Conservation (phyloP, 2,797 vertebrate species). For the Apogon talboti region DNA sequence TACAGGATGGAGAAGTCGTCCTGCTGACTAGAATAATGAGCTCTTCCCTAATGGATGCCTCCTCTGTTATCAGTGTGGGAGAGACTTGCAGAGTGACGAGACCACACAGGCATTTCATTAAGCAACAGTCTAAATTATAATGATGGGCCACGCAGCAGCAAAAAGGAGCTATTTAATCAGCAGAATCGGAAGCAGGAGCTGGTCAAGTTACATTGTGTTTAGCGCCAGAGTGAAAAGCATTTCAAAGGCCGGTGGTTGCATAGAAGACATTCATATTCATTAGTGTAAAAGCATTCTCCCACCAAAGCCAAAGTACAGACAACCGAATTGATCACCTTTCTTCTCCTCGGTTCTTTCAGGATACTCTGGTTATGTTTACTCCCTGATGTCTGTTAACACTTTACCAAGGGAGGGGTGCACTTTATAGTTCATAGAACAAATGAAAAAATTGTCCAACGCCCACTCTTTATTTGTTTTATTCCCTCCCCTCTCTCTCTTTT, state of each 20-base stretch:
- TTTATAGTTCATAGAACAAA: slow-evolving; percentile 12
- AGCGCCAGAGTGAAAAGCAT: neutral
- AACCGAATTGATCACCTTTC: neutral
- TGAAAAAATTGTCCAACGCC: neutral
- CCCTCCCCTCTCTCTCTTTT: neutral
- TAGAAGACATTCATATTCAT: slow-evolving; percentile 14
- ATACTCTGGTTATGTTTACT: slow-evolving; percentile 35
- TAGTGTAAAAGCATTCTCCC: slow-evolving; percentile 11
- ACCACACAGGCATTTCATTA: slow-evolving; percentile 25
- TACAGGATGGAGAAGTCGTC: neutral
- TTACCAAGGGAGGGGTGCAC: slow-evolving; percentile 36
- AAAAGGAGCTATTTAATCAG: slow-evolving; percentile 13
- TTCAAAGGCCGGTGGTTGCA: neutral
- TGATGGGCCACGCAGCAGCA: slow-evolving; percentile 5
- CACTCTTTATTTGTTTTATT: neutral
- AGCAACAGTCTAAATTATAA: neutral
- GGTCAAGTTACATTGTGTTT: neutral
- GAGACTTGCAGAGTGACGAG: neutral
- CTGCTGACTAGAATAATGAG: slow-evolving; percentile 26
- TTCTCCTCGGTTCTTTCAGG: slow-evolving; percentile 5
- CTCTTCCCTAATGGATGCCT: neutral
- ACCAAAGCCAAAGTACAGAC: slow-evolving; percentile 5
- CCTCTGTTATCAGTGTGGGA: slow-evolving; percentile 7
- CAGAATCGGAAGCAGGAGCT: neutral
- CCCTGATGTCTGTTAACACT: slow-evolving; percentile 20